A percentile compares a stretch with the other conserved stretches of the same genome.
These are phyloP conservation scores for Phyllostomus discolor DNA, from an alignment of 2,113 vertebrate species.

Conservation along the genomic window DNA sequence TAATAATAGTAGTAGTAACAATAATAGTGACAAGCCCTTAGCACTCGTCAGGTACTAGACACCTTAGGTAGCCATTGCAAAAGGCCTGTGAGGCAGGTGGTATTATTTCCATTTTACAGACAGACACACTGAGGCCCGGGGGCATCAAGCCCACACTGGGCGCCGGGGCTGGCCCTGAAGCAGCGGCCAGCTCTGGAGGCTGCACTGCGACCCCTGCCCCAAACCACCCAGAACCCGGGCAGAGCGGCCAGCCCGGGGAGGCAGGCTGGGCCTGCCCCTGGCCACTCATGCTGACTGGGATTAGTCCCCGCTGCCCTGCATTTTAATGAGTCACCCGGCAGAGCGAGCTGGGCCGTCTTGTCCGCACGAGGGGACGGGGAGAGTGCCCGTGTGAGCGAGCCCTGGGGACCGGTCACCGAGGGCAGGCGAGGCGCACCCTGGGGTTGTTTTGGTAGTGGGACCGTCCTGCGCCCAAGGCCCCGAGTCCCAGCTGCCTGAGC, in stretches of 20 bases:
- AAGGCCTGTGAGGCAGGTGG: not conserved
- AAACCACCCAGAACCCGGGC: not conserved
- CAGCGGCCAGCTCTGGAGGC: not conserved
- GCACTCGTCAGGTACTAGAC: not conserved
- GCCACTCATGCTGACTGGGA: rapidly evolving
- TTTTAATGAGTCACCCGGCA: not conserved
- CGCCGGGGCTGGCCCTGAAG: not conserved
- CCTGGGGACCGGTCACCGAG: not conserved
- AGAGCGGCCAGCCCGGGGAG: not conserved
- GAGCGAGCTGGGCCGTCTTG: not conserved
- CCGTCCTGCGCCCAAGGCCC: not conserved
- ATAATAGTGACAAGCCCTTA: not conserved
- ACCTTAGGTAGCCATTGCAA: not conserved
- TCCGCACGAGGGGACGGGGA: not conserved
- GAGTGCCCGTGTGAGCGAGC: not conserved
- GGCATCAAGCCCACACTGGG: rapidly evolving
- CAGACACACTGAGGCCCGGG: not conserved
- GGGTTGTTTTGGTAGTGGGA: not conserved
- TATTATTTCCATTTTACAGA: not conserved
- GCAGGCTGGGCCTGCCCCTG: not conserved
- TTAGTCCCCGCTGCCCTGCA: not conserved
- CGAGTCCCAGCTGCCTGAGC: not conserved
- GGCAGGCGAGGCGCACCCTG: not conserved
- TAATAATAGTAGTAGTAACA: not conserved
- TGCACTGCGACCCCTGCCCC: not conserved